A percentile compares a stretch with the other conserved stretches of the same genome.
These are phyloP conservation scores for Chloropsis cyanopogon DNA, from an alignment of 2,113 vertebrate genomes.

Conservation along the genomic window DNA sequence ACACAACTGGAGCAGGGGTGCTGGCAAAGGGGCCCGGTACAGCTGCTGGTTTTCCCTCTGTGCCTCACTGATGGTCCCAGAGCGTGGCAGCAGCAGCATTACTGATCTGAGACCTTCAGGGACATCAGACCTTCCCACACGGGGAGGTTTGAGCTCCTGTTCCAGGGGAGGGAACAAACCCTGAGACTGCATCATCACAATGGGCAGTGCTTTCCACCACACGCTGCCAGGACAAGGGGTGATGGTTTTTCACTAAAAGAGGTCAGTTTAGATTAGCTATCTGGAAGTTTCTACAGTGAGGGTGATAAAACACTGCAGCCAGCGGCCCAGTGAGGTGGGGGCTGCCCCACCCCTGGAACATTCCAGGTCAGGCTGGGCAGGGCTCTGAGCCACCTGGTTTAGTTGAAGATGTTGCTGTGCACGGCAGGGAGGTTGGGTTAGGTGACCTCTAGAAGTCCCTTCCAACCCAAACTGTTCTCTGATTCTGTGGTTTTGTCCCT, in stretches of 20 bases:
- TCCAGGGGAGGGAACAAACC: neutral
- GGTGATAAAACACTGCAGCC: neutral
- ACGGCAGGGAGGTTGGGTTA: neutral
- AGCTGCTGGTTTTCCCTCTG: neutral
- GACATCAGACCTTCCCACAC: neutral
- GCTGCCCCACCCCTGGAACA: neutral
- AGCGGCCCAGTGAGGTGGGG: neutral
- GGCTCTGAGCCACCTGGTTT: neutral
- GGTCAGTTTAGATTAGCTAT: neutral
- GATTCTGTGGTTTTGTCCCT: neutral
- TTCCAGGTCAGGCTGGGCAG: neutral
- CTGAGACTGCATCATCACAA: rapidly evolving
- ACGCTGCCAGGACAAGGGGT: rapidly evolving
- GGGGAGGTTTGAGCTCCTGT: neutral
- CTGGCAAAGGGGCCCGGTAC: neutral
- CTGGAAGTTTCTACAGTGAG: no score
- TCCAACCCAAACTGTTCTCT: neutral
- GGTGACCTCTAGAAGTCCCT: neutral
- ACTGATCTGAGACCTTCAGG: neutral
- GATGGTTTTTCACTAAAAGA: neutral
- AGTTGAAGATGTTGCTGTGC: neutral
- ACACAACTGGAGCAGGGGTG: neutral
- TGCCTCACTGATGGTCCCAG: neutral
- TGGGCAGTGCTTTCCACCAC: neutral
- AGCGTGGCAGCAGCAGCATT: neutral